These are phyloP conservation scores for Cossypha heuglini DNA, from an alignment of 2,797 vertebrate species.

Conservation along the genomic window DNA sequence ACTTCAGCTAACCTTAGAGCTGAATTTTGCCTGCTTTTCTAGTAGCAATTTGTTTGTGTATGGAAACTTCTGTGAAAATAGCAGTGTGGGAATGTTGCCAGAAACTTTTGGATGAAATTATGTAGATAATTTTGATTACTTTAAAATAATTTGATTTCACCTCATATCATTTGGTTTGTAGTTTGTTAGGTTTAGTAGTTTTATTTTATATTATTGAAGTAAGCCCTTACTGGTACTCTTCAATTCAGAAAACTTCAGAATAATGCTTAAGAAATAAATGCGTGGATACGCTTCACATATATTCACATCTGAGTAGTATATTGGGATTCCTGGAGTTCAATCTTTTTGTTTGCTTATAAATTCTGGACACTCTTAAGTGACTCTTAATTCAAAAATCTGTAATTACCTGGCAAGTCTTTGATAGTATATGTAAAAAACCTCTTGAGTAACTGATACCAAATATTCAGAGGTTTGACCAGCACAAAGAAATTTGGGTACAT, in stretches of 20 bases:
- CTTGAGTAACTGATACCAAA: not conserved
- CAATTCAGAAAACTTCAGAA: not conserved
- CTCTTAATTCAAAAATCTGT: not conserved
- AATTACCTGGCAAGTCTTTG: not conserved
- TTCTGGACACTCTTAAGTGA: not conserved
- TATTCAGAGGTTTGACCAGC: not conserved
- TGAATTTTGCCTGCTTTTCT: not conserved
- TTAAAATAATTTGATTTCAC: not conserved
- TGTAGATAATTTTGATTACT: not conserved
- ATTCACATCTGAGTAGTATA: not conserved
- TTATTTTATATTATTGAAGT: not conserved
- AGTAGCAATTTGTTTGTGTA: not conserved
- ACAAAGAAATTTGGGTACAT: not conserved
- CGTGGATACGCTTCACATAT: not conserved
- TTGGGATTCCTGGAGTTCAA: not conserved
- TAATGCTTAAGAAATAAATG: not conserved
- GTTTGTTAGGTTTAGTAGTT: not conserved
- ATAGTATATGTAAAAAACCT: not conserved
- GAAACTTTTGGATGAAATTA: not conserved
- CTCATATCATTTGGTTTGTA: not conserved
- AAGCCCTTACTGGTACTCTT: not conserved
- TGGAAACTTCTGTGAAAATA: not conserved
- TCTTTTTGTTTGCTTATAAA: not conserved
- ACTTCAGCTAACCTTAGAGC: not conserved
- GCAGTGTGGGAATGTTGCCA: not conserved